Evolutionary conservation across 2,888 invertebrate species (phyloP), one percentile per base, ranked within the genome.

Genomic region (Andrena dorsata): DNA sequence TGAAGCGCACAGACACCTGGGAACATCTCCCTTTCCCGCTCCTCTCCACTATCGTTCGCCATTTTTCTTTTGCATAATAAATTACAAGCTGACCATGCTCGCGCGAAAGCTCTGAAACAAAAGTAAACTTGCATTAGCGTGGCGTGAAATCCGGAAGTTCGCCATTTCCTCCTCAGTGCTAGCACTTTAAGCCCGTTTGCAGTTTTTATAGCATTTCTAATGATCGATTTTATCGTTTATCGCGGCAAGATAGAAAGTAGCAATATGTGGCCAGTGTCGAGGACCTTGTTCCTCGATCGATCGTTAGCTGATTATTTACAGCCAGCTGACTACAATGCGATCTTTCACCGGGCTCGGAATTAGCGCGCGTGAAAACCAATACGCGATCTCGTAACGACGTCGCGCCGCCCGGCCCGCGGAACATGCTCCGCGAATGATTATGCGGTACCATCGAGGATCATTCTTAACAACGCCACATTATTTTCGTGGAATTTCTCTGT

Each of bases 241-340:
- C 32, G n/a, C 35, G 23, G 6, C 23, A 13, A 23, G 4, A 13
- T 53, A 53, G 72, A 64, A 73, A 73, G 72, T 73, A 56, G 28
- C 23, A n/a, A 41, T 41, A 35, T 53, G 23, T 23, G 49, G 47
- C 30, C 30, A 8, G 6, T 23, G 28, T 41, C 47, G n/a, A 58
- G 41, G 49, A 49, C 58, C 49, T 58, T 56, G 66, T 28, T 58
- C 65, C 66, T 66, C 47, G 58, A 53, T 16, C 58, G n/a, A 47
- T 0, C 47, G 32, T 2, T 41, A 3, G 28, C 16, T 58, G 13
- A 49, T 51, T 49, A 53, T 68, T 35, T 23, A 20, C 20, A 56
- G 53, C 5, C 6, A 4, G 26, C 10, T 23, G 53, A 56, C 23
- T 32, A 30, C 56, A 56, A 56, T 23, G 66, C 20, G 23, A 16